These are phyloP conservation scores for Achroia grisella DNA, from an alignment of 1,140 invertebrate genomes.

Conservation along the genomic window DNA sequence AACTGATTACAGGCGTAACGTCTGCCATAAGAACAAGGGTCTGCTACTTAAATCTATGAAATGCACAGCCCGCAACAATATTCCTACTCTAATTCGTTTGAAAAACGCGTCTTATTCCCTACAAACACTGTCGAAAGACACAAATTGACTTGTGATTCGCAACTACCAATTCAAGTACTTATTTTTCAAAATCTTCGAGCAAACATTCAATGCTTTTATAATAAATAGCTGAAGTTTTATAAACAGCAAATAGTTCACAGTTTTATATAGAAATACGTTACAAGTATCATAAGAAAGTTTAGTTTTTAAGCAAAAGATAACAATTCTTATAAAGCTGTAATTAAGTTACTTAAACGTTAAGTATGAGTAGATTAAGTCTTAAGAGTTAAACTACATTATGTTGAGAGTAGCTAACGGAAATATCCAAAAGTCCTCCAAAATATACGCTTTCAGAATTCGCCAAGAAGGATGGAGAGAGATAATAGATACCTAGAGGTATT, in stretches of 20 bases:
- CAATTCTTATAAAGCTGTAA: slow-evolving; percentile 23
- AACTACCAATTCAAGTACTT: slow-evolving; percentile 19
- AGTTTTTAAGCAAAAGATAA: slow-evolving; percentile 31
- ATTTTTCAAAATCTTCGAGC: slow-evolving; percentile 11
- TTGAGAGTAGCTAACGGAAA: slow-evolving; percentile 42
- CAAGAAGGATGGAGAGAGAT: slow-evolving; percentile 26
- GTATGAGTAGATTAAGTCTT: slow-evolving; percentile 27
- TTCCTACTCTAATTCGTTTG: slow-evolving; percentile 36
- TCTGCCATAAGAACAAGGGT: slow-evolving; percentile 13
- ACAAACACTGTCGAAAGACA: slow-evolving; percentile 33
- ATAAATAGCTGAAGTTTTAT: slow-evolving; percentile 16
- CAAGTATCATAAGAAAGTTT: slow-evolving; percentile 31
- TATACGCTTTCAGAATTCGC: slow-evolving; percentile 28
- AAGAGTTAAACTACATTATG: slow-evolving; percentile 21
- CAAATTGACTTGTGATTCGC: slow-evolving; percentile 40
- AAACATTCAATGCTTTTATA: slow-evolving; percentile 17
- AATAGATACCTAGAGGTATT: slow-evolving; percentile 13
- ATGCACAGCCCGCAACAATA: slow-evolving; percentile 60
- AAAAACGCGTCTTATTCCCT: slow-evolving; percentile 30
- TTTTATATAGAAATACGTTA: slow-evolving; percentile 22
- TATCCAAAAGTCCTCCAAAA: slow-evolving; percentile 50
- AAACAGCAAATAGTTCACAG: slow-evolving; percentile 10
- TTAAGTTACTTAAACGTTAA: slow-evolving; percentile 20
- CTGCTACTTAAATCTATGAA: slow-evolving; percentile 53
- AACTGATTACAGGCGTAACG: neutral